Percentiles rank a stretch among this genome's conserved stretches.
Conservation (phyloP, 2,113 vertebrate species). For the Crotalus horridus region DNA sequence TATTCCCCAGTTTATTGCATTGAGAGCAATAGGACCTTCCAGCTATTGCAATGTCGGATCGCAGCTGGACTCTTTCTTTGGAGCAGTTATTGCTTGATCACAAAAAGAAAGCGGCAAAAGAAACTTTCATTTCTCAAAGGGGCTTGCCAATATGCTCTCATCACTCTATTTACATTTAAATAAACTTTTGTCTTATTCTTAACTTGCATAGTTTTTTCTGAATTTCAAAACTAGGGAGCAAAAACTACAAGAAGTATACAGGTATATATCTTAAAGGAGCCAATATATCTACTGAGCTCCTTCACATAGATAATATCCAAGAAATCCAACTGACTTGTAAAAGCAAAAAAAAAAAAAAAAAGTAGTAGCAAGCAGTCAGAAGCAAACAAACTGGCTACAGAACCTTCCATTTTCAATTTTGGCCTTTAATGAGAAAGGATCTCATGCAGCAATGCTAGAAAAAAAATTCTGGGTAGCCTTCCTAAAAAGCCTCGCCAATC, state of each 20-base stretch:
- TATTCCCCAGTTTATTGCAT: neutral
- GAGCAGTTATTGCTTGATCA: neutral
- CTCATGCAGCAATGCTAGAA: neutral
- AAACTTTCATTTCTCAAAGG: neutral
- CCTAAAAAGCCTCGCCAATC: neutral
- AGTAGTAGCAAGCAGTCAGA: too few relatives aligned
- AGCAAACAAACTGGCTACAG: neutral
- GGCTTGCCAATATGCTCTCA: neutral
- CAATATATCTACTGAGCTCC: neutral
- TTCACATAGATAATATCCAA: neutral
- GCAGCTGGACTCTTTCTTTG: neutral
- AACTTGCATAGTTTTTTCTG: neutral
- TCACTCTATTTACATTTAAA: neutral
- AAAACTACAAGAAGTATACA: neutral
- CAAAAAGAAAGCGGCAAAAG: neutral
- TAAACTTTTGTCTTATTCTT: neutral
- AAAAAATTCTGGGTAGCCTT: neutral
- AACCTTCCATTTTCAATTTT: neutral
- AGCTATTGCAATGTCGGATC: neutral
- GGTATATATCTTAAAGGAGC: neutral
- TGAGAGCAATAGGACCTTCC: neutral
- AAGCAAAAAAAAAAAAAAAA: neutral
- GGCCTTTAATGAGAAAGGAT: neutral
- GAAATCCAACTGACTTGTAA: neutral
- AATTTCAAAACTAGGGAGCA: neutral